A percentile compares a stretch with the other conserved stretches of the same genome.
Conservation (phyloP, 2,888 invertebrate species). For the Zygogramma bicolorata region DNA sequence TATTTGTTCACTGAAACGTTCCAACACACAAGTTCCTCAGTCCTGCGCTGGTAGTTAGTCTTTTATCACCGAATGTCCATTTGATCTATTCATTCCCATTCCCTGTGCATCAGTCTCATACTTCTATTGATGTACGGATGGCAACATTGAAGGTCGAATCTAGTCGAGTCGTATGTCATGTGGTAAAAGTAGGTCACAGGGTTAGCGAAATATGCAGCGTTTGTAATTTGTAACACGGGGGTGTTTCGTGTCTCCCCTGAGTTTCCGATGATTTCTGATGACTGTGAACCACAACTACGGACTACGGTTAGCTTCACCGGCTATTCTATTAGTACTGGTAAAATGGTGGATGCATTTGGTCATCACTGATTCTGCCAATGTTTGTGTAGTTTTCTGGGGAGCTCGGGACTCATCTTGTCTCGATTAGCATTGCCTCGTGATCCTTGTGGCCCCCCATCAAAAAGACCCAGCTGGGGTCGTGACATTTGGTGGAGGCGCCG, state of each 20-base stretch:
- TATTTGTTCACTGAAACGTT: too few relatives aligned
- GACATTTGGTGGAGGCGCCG: too few relatives aligned
- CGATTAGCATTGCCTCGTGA: neutral
- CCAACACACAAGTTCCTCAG: too few relatives aligned
- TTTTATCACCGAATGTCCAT: neutral
- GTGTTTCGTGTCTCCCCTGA: neutral
- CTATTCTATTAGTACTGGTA: neutral
- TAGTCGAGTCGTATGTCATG: neutral
- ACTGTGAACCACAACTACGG: neutral
- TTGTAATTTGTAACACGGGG: neutral
- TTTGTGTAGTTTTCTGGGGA: conserved; percentile 1
- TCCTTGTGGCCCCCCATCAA: too few relatives aligned
- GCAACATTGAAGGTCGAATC: neutral
- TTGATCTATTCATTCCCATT: neutral
- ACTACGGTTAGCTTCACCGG: neutral
- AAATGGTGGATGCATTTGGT: neutral
- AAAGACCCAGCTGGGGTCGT: too few relatives aligned
- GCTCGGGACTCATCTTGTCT: neutral
- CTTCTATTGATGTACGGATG: neutral
- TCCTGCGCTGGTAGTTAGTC: neutral
- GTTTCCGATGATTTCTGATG: too few relatives aligned
- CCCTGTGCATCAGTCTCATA: neutral
- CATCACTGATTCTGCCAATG: neutral
- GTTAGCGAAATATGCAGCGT: neutral
- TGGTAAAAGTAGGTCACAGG: neutral